Evolutionary conservation across 2,888 invertebrate species (phyloP).

Genomic region (Cosmia pyralina): DNA sequence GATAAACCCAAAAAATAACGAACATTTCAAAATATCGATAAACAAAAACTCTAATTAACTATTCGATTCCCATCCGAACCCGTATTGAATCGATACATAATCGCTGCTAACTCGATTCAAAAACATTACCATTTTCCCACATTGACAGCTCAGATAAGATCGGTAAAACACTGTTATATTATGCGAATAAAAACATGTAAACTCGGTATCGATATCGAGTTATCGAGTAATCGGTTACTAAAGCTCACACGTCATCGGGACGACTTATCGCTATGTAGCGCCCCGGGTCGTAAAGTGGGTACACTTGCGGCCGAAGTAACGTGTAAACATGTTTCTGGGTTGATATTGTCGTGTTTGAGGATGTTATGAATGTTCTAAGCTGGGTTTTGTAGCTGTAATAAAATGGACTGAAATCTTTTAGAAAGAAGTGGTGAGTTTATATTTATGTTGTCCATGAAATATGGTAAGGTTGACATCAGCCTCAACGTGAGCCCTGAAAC

Average conservation of each 20-base stretch:
- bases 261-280: constrained; percentile 68
- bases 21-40: constrained; percentile 29
- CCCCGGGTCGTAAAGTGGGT: constrained; percentile 62
- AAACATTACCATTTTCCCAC: constrained; percentile 42
- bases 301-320: constrained; percentile 60
- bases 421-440: not conserved
- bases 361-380: constrained; percentile 46
- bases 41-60: constrained; percentile 22
- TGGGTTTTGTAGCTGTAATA: constrained; percentile 40
- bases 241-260: constrained; percentile 68
- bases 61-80: constrained; percentile 38
- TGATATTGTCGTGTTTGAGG: constrained; percentile 45
- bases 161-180: constrained; percentile 53
- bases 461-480: not conserved
- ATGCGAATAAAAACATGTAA: constrained; percentile 62
- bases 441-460: not conserved
- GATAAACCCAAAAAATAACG: constrained; percentile 10
- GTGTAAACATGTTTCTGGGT: constrained; percentile 44
- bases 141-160: constrained; percentile 53
- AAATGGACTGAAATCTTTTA: constrained; percentile 33
- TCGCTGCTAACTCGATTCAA: constrained; percentile 21
- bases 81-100: constrained; percentile 34
- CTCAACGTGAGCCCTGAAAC: too few species aligned
- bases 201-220: constrained; percentile 61
- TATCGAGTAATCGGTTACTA: constrained; percentile 69